phyloP scores from a whole-genome alignment of 1,140 invertebrate genomes.

The Neodiprion lecontei region DNA sequence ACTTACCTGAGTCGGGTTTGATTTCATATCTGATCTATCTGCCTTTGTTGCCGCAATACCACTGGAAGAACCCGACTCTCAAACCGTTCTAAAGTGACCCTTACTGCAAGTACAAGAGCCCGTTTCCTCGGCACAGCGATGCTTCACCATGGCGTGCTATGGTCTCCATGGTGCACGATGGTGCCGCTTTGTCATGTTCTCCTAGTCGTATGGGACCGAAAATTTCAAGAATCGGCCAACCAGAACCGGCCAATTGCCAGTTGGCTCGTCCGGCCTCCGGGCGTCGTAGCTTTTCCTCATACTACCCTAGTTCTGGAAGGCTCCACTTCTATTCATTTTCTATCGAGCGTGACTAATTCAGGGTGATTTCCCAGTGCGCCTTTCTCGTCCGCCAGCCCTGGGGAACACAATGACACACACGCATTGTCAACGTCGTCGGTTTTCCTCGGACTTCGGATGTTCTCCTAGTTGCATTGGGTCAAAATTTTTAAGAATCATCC shows the following conservation, averaged over 20 bases:
- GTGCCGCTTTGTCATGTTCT: constrained; percentile 26
- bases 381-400: background rate
- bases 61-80: background rate
- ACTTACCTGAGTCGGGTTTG: background rate
- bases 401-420: too few relatives aligned
- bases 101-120: background rate
- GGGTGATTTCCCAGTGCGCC: background rate
- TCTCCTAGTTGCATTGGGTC: constrained; percentile 1
- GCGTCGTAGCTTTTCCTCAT: background rate
- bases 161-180: background rate
- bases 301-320: background rate
- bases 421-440: background rate
- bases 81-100: background rate
- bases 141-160: background rate
- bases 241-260: constrained; percentile 4
- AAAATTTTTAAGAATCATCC: constrained; percentile 9
- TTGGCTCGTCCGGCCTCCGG: background rate
- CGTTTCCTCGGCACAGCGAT: too few relatives aligned
- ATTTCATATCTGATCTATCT: background rate
- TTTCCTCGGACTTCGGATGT: background rate
- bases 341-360: constrained; percentile 1
- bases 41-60: background rate
- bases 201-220: constrained; percentile 48
- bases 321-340: constrained; percentile 7
- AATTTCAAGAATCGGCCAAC: constrained; percentile 32